phyloP scores from a whole-genome alignment of 1,140 invertebrate genomes.

The Drosophila dunni region DNA sequence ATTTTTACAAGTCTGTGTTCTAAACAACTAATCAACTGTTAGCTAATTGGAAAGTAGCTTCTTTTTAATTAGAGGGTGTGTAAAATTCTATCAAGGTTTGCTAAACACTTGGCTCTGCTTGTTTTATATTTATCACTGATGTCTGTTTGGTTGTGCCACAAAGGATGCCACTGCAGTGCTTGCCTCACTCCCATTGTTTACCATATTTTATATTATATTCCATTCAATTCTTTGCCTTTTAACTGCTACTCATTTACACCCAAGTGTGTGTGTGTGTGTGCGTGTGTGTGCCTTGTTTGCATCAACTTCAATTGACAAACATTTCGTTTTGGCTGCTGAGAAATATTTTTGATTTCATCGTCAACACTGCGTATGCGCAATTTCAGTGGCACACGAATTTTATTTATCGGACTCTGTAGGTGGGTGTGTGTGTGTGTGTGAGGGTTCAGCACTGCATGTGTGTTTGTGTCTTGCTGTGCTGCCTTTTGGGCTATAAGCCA shows the following conservation, averaged over 20 bases:
- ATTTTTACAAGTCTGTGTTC: too few relatives aligned
- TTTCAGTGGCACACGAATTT: conserved; percentile 35
- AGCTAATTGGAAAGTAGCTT: too few relatives aligned
- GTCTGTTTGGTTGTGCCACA: not conserved
- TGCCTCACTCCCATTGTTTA: not conserved
- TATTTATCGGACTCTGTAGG: conserved; percentile 5
- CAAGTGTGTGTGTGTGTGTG: not conserved
- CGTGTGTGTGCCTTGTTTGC: not conserved
- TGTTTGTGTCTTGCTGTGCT: not conserved
- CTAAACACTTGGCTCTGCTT: not conserved
- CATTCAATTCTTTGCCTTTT: not conserved
- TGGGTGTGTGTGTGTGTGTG: not conserved
- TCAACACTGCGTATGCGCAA: conserved; percentile 50
- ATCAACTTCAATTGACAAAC: conserved; percentile 21
- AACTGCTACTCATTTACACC: not conserved
- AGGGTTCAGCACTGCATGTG: too few relatives aligned
- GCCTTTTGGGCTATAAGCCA: conserved; percentile 31
- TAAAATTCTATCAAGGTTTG: too few relatives aligned
- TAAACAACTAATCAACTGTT: too few relatives aligned
- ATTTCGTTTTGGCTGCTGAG: conserved; percentile 8
- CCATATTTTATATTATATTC: not conserved
- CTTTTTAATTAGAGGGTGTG: too few relatives aligned
- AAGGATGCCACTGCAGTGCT: not conserved
- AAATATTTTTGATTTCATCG: not conserved
- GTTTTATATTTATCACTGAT: not conserved